Conservation (phyloP, 2,113 vertebrate genomes). For the Sclerurus mexicanus region DNA sequence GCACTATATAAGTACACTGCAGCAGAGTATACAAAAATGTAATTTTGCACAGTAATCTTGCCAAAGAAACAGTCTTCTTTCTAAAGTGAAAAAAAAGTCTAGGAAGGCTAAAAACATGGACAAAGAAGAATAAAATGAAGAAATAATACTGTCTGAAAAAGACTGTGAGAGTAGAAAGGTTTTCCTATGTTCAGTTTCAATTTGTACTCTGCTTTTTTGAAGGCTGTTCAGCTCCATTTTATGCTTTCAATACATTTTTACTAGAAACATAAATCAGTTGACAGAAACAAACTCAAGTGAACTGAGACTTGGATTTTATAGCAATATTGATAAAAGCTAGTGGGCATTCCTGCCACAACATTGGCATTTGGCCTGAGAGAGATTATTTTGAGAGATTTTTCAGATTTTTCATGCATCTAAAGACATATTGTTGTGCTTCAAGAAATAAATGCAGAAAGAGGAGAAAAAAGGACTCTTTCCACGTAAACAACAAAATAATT, state of each 20-base stretch:
- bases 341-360: not conserved
- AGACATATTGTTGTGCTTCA: not conserved
- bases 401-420: not conserved
- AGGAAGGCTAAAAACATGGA: not conserved
- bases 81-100: not conserved
- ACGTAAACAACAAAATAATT: not conserved
- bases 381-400: not conserved
- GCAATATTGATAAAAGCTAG: conserved; percentile 17
- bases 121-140: not conserved
- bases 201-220: not conserved
- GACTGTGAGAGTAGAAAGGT: not conserved
- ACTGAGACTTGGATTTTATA: not conserved
- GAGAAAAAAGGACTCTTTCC: accelerated
- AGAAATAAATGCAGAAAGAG: not conserved
- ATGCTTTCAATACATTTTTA: conserved; percentile 14
- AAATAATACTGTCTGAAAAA: not conserved
- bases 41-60: not conserved
- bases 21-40: not conserved
- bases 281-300: conserved; percentile 16
- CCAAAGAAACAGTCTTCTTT: not conserved
- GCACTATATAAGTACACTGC: not conserved
- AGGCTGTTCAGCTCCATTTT: not conserved
- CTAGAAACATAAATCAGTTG: conserved; percentile 19
- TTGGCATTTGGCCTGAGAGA: not conserved
- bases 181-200: not conserved